These are phyloP conservation scores for Rhinoderma darwinii DNA, from an alignment of 2,113 vertebrate genomes.

Conservation along the genomic window DNA sequence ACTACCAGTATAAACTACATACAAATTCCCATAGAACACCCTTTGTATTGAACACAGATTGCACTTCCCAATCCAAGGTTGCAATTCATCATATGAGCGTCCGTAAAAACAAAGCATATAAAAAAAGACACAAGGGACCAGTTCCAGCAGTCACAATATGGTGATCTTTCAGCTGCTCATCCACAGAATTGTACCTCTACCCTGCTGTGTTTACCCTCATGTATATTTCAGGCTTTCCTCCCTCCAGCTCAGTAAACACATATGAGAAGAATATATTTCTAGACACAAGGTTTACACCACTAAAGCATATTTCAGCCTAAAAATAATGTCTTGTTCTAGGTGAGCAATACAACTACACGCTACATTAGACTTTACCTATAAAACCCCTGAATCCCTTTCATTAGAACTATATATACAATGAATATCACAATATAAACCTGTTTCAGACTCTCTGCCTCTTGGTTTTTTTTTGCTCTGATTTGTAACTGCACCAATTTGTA, in stretches of 20 bases:
- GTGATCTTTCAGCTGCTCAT: constrained; percentile 39
- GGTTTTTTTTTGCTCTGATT: not conserved
- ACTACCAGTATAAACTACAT: not conserved
- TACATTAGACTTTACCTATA: constrained; percentile 6
- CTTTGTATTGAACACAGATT: not conserved
- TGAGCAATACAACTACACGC: not conserved
- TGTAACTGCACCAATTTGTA: not conserved
- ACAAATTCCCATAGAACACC: not conserved
- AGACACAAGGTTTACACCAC: not conserved
- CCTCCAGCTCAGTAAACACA: constrained; percentile 31
- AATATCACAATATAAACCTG: not conserved
- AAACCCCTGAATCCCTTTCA: not conserved
- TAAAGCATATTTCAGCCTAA: not conserved
- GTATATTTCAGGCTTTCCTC: constrained; percentile 28
- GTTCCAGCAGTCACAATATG: constrained; percentile 35
- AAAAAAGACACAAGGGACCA: constrained; percentile 31
- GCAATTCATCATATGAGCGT: constrained; percentile 12
- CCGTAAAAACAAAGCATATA: constrained; percentile 16
- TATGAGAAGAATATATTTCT: not conserved
- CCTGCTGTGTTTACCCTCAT: constrained; percentile 38
- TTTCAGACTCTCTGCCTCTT: not conserved
- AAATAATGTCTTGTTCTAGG: not conserved
- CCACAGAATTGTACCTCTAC: constrained; percentile 28
- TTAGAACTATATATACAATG: not conserved
- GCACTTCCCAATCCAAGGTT: not conserved